Evolutionary conservation across 2,113 vertebrate species (phyloP), one percentile per base, ranked within the genome.

Genomic region (Microcebus murinus): DNA sequence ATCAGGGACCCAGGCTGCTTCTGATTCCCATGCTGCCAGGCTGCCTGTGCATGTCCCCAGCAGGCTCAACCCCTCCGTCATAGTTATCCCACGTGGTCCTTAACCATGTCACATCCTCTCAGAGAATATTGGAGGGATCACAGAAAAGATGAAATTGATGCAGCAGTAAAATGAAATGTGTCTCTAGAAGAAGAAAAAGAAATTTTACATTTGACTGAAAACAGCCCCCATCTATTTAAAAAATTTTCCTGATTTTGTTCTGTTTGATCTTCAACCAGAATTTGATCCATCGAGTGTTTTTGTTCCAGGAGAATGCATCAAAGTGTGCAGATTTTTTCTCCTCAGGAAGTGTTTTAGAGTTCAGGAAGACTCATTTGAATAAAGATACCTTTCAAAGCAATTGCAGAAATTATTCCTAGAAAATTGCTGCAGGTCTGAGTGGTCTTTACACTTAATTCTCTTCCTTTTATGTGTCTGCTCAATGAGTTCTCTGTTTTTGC

Each of bases 151-250:
- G 61, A 92, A 87, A 89, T 91, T 61, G 88, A 57, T 83, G 84
- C 63, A 85, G 71, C 89, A 39, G 25, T 80, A 67, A 95, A 87
- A 39, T 52, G 31, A 87, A 52, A 73, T 15, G 52, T 70, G 48
- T 61, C 27, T 89, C 71, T 68, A 50, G 92, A 48, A 96, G 90
- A 80, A 71, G 92, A 55, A 96, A 90, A 80, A 71, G 92, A 82
- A 86, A 88, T 50, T 67, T 90, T 61, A 77, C 90, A 68, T 95
- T 85, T 92, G 39, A 61, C 84, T 90, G 90, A 93, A 91, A 97
- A 76, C 52, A 90, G 59, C 65, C 11, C 45, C 36, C 61, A 15
- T 91, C 74, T 67, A 11, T 80, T 81, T 76, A 57, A 39, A 27
- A 82, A 57, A 50, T 63, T 21, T 59, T 79, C 79, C 71, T 71